These are phyloP conservation scores for Griposia aprilina DNA, from an alignment of 2,888 invertebrate genomes.

Conservation along the genomic window DNA sequence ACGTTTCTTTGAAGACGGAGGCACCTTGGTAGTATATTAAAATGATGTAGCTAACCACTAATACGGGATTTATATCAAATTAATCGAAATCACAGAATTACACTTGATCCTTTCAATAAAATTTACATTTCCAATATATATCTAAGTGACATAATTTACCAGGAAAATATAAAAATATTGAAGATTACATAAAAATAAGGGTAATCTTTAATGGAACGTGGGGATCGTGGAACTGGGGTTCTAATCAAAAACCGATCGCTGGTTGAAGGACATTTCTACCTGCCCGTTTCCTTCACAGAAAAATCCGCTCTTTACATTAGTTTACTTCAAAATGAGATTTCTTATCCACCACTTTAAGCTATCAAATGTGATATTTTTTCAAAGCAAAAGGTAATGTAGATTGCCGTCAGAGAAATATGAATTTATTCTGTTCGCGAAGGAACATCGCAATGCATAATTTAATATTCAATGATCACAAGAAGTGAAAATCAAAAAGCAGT, in stretches of 20 bases:
- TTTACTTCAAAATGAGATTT: slow-evolving; percentile 32
- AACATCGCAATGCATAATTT: slow-evolving; percentile 55
- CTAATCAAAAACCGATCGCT: slow-evolving; percentile 78
- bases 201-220: slow-evolving; percentile 70
- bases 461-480: slow-evolving; percentile 55
- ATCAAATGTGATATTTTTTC: slow-evolving; percentile 42
- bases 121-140: slow-evolving; percentile 42
- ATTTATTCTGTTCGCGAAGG: slow-evolving; percentile 49
- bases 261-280: slow-evolving; percentile 66
- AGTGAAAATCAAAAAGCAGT: slow-evolving; percentile 46
- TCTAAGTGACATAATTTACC: slow-evolving; percentile 37
- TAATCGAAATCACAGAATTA: not conserved
- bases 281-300: slow-evolving; percentile 49
- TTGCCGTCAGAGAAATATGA: slow-evolving; percentile 33
- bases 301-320: slow-evolving; percentile 23
- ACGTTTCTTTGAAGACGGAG: not conserved
- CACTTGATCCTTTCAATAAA: not conserved
- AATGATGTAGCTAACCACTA: not conserved
- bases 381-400: slow-evolving; percentile 26
- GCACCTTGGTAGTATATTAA: not conserved
- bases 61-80: not conserved
- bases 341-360: slow-evolving; percentile 24
- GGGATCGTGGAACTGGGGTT: slow-evolving; percentile 51
- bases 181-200: slow-evolving; percentile 57
- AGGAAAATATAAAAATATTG: slow-evolving; percentile 55